Conservation (phyloP, 2,797 vertebrate genomes). For the Alcedo quadribrachys region DNA sequence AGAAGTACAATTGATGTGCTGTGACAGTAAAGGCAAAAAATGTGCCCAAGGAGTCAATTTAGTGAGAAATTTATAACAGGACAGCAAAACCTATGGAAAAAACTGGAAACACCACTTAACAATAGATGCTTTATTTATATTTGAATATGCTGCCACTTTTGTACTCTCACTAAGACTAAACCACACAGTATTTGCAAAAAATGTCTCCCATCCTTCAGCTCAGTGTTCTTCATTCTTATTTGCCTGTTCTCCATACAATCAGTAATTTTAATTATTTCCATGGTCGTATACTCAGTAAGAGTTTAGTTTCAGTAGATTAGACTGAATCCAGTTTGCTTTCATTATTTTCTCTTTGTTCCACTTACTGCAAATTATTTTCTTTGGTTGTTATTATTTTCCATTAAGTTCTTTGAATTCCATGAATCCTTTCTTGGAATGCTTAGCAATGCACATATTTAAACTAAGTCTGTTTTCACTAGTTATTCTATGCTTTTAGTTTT, state of each 20-base stretch:
- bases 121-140: conserved; percentile 38
- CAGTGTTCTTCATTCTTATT: conserved; percentile 15
- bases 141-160: conserved; percentile 11
- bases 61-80: not conserved
- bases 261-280: conserved; percentile 68
- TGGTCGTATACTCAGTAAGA: conserved; percentile 53
- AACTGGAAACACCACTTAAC: not conserved
- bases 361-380: conserved; percentile 52
- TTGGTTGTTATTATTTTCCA: conserved; percentile 49
- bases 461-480: conserved; percentile 20
- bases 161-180: conserved; percentile 1
- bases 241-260: conserved; percentile 20
- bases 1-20: conserved; percentile 19
- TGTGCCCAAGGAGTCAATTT: conserved; percentile 27
- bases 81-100: not conserved
- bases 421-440: conserved; percentile 5
- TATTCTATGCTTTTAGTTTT: not conserved
- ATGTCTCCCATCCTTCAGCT: conserved; percentile 15
- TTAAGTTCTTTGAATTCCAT: conserved; percentile 49
- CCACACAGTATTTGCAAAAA: conserved; percentile 31
- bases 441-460: not conserved
- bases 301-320: conserved; percentile 53
- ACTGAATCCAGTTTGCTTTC: conserved; percentile 54
- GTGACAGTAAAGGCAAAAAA: conserved; percentile 33
- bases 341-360: conserved; percentile 51